Evolutionary conservation across 2,797 vertebrate species (phyloP).

Genomic region (Lateolabrax maculatus): DNA sequence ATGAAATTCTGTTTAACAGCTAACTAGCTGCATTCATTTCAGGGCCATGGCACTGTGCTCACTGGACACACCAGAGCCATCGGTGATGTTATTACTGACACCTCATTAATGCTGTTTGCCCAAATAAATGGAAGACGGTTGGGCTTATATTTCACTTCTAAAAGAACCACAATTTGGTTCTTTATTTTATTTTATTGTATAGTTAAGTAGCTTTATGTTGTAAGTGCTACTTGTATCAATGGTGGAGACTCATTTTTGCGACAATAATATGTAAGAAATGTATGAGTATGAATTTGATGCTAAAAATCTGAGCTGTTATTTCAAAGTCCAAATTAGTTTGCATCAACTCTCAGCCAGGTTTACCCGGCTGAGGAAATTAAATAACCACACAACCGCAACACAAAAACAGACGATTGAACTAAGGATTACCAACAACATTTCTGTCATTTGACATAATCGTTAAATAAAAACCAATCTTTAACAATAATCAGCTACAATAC

Average conservation of each 20-base stretch:
- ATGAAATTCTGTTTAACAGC: neutral
- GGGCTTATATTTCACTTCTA: neutral
- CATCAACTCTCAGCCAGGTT: neutral
- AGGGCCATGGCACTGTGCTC: neutral
- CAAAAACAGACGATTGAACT: neutral
- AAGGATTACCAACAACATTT: neutral
- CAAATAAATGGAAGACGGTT: neutral
- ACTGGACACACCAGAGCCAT: neutral
- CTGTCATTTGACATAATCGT: neutral
- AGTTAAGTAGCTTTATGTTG: neutral
- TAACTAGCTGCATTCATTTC: neutral
- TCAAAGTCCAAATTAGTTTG: neutral
- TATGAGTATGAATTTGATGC: neutral
- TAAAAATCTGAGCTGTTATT: neutral
- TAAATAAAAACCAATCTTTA: neutral
- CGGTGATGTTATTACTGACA: neutral
- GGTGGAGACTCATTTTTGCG: neutral
- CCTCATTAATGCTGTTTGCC: neutral
- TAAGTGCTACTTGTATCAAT: neutral
- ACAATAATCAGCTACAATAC: constrained; percentile 6
- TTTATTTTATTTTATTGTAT: neutral
- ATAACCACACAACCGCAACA: neutral
- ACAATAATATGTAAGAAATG: neutral
- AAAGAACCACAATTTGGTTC: neutral
- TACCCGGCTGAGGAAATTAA: neutral